Evolutionary conservation across 2,797 vertebrate species (phyloP).

Genomic region (Erpetoichthys calabaricus): DNA sequence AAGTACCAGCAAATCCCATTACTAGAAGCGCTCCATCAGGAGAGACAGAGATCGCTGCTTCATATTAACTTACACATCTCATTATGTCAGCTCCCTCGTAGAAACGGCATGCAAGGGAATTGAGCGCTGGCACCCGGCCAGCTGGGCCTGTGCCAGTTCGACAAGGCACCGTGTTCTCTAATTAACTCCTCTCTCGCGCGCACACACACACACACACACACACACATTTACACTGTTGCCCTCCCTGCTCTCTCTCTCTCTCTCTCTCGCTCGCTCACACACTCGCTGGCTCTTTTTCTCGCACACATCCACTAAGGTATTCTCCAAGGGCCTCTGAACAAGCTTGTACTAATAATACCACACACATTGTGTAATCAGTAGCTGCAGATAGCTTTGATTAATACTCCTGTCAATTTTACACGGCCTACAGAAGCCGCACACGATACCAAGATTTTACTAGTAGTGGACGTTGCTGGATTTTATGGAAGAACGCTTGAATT

Average conservation of each 20-base stretch:
- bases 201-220: neutral
- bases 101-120: neutral
- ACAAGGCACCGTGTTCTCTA: constrained; percentile 24
- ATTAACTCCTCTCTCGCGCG: constrained; percentile 22
- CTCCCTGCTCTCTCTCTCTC: constrained; percentile 2
- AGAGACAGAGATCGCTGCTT: constrained; percentile 26
- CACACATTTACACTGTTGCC: constrained; percentile 10
- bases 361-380: constrained; percentile 8
- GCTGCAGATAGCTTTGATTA: constrained; percentile 15
- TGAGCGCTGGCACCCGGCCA: constrained; percentile 26
- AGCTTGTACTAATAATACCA: constrained; percentile 5
- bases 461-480: no score
- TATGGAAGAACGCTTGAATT: no score
- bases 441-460: no score
- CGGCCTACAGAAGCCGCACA: no score
- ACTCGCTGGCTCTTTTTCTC: constrained; percentile 9
- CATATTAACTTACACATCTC: constrained; percentile 36
- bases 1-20: constrained; percentile 32
- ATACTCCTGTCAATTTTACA: constrained; percentile 3
- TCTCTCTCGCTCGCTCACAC: neutral
- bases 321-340: constrained; percentile 14
- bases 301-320: constrained; percentile 3
- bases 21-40: constrained; percentile 21
- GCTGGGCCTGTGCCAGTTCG: constrained; percentile 28
- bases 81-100: constrained; percentile 24